Evolutionary conservation across 2,888 invertebrate genomes (phyloP).

Genomic region (Acronicta leporina): DNA sequence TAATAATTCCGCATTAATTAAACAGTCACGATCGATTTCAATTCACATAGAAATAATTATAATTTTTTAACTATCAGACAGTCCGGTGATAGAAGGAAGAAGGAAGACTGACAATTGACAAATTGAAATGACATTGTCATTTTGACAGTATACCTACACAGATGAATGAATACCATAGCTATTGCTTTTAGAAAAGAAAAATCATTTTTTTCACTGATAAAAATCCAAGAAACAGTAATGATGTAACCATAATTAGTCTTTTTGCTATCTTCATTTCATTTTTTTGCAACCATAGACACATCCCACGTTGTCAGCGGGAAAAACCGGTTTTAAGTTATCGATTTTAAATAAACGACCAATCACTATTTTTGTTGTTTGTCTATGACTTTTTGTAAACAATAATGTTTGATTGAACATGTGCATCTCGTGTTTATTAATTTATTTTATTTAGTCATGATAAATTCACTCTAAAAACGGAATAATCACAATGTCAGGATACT

Average conservation of each 20-base stretch:
- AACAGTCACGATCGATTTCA: conserved; percentile 40
- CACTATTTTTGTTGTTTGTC: conserved; percentile 79
- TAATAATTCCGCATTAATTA: conserved; percentile 24
- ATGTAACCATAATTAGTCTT: too few species aligned
- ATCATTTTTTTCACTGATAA: too few species aligned
- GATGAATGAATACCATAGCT: too few species aligned
- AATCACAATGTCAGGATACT: conserved; percentile 87
- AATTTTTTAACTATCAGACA: conserved; percentile 5
- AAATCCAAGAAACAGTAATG: too few species aligned
- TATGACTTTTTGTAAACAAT: conserved; percentile 74
- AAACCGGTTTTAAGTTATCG: conserved; percentile 64
- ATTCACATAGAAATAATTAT: conserved; percentile 22
- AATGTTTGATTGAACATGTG: conserved; percentile 63
- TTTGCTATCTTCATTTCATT: too few species aligned
- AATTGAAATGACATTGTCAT: too few species aligned
- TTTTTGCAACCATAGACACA: conserved; percentile 22
- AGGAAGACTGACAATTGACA: background rate
- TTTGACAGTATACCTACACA: too few species aligned
- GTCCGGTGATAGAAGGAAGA: background rate
- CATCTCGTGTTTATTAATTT: conserved; percentile 52
- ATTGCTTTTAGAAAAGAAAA: too few species aligned
- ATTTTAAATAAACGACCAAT: conserved; percentile 83
- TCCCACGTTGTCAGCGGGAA: conserved; percentile 25
- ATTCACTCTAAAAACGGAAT: conserved; percentile 41
- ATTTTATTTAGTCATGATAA: conserved; percentile 48